Evolutionary conservation across 2,888 invertebrate genomes (phyloP), one percentile per base, ranked within the genome.

Genomic region (Marronus borbonicus): DNA sequence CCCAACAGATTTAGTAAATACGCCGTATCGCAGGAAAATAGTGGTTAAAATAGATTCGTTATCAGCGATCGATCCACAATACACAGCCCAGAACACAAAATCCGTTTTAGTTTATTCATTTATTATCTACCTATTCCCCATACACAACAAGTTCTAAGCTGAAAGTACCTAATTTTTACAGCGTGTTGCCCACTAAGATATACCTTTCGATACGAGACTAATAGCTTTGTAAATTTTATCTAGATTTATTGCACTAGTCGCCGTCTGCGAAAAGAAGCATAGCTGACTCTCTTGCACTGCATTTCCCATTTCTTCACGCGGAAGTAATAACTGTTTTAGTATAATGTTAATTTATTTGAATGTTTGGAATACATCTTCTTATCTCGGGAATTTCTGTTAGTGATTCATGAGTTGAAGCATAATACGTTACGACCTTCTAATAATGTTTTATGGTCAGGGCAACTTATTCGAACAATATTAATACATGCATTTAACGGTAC

Each of bases 221-320:
- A 69, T 69, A 69, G 69, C 69, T 52, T 69, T 69, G 69, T 69
- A 52, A 69, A 69, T 69, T 31, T 55, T 69, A 69, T 69, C 69
- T 69, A 69, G 69, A 69, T 52, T 69, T 69, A 69, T 52, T 69
- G 50, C 69, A 14, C 28, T 31, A 28, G 52, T 69, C 69, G 52
- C 52, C 52, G 52, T 52, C 52, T 52, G 52, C 69, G 28, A 14
- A 17, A 31, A 50, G 20, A 55, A 55, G 24, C 55, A 31, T 55
- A 66, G 49, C 52, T 52, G 52, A 24, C 31, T 52, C 50, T 31
- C 52, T 28, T n/a, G 39, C 36, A 69, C 24, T 31, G 69, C 68
- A 52, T 49, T 69, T 69, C 69, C 24, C 31, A 69, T 69, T 69
- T 52, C 69, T 52, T 69, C 69, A 69, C 31, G 69, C 69, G 69